Evolutionary conservation across 2,113 vertebrate species (phyloP), one percentile per base, ranked within the genome.

Genomic region (Tragelaphus scriptus): DNA sequence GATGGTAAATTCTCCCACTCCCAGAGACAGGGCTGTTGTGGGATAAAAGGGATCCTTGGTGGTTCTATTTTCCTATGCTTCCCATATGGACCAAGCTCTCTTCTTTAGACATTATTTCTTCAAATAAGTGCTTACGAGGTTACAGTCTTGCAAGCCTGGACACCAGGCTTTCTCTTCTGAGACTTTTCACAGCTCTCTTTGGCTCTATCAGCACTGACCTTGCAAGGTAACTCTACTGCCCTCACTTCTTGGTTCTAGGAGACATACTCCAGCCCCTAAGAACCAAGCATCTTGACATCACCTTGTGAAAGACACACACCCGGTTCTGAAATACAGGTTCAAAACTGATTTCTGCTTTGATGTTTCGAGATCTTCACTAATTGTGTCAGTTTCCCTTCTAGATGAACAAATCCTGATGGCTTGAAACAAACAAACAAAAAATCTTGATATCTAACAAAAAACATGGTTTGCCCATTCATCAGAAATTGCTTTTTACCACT

Each of bases 91-190:
- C 56, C 21, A n/a, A 49, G 21, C 6, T 58, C 58, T 89, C 17
- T 68, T n/a, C 80, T 96, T 71, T 85, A 23, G 21, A 53, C 7
- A 14, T 28, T 28, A 49, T 85, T 95, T 92, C 84, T 88, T 63
- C 36, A 79, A 63, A 8, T 61, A 61, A 40, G 19, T 56, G 32
- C 19, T 68, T 11, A 26, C 5, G 49, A 53, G 51, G 26, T 25
- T 28, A n/a, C 21, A n/a, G 3, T 40, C 23, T 85, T n/a, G 14
- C 86, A 87, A 80, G 25, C 32, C 56, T 61, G 25, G 32, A 56
- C 16, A 93, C 51, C 36, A 51, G 1, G 25, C 36, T 80, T 7
- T 56, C 53, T 61, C 47, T 59, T 68, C 40, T 19, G 32, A 11
- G n/a, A 71, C 47, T 75, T 25, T 19, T 14, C 15, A 25, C 51